These are phyloP conservation scores for Paramormyrops hopkinsi DNA, from an alignment of 2,797 vertebrate species.

Conservation along the genomic window DNA sequence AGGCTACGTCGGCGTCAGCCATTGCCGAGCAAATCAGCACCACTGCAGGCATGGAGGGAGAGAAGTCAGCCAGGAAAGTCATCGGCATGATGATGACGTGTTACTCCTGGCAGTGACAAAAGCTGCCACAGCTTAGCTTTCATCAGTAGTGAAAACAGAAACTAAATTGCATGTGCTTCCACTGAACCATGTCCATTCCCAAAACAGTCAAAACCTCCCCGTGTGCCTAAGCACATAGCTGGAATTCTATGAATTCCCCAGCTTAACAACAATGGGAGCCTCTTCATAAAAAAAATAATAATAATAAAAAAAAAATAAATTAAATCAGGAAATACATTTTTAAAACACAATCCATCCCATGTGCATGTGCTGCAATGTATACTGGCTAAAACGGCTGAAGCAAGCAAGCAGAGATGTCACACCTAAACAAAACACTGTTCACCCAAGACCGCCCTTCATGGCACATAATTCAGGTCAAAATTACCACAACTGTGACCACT, in stretches of 20 bases:
- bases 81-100: background rate
- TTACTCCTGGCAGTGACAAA: background rate
- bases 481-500: background rate
- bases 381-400: background rate
- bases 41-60: slow-evolving; percentile 23
- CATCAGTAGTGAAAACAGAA: background rate
- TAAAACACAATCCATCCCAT: background rate
- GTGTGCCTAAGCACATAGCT: background rate
- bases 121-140: background rate
- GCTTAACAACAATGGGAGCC: background rate
- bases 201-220: background rate
- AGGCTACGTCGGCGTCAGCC: slow-evolving; percentile 45
- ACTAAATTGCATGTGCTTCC: background rate
- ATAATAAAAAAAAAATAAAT: background rate
- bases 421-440: background rate
- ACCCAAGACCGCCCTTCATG: background rate
- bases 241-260: background rate
- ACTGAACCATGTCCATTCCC: background rate
- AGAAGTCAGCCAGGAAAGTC: background rate
- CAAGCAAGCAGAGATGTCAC: background rate
- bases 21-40: slow-evolving; percentile 30
- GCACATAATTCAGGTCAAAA: background rate
- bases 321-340: background rate
- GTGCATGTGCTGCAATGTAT: background rate
- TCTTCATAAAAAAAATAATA: background rate